Base-by-base conservation (phyloP, 2,113 vertebrate species). In the Butorides virescens region DNA sequence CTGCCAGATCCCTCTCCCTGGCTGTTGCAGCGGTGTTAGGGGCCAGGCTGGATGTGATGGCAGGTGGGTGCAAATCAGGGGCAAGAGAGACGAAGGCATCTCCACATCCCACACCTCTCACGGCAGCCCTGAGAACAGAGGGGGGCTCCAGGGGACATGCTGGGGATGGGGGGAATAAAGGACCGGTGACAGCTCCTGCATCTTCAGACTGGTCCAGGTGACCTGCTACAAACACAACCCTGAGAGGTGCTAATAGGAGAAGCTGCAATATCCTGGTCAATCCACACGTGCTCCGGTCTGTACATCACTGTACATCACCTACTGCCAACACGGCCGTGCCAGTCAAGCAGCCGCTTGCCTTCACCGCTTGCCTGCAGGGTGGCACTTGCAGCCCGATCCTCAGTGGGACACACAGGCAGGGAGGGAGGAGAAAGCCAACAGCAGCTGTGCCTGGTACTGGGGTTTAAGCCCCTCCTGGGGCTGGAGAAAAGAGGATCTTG, bases 1-100 rank as follows among this genome's bases (percentile, higher is more conserved):
- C 74, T 96, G 94, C 39, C 87, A 96, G 61, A 90, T 94, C 62
- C 36, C 55, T 81, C 74, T 88, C 77, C 44, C 74, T 86, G 77
- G 74, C 67, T 93, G 70, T n/a, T 72, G 49, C 56, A 65, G 62
- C 5, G 4, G 49, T 70, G 66, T 34, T 30, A 91, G 81, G 27
- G 49, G n/a, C 55, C 67, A 77, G 65, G 65, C 63, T 70, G 79
- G 92, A 95, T 79, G 81, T 65, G 88, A 75, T 75, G 66, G 77
- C 73, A 93, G 76, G 52, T 37, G 29, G 46, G 61, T 86, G 55
- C 34, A 88, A 92, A 91, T 74, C 72, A 80, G 79, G 67, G 42
- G 42, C 46, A 92, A 86, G 86, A 72, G 44, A 86, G 11, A 46
- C 36, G 22, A 37, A 68, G 70, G 27, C 44, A 72, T 47, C 84